Evolutionary conservation across 2,888 invertebrate genomes (phyloP).

Genomic region (Sceliomorpha sp.): DNA sequence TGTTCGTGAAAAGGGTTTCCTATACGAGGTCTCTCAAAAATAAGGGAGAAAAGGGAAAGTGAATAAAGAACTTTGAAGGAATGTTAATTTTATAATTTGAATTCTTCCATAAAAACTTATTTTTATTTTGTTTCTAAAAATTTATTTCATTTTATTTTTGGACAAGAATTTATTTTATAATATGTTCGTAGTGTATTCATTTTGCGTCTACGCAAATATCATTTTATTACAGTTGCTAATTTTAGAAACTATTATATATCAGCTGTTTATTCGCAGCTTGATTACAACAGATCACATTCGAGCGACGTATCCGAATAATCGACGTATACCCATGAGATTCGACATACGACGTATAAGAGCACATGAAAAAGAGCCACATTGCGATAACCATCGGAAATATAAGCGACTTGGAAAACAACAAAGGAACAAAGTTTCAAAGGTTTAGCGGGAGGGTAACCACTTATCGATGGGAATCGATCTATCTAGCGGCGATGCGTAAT

Average conservation of each 20-base stretch:
- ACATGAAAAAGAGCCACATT: neutral
- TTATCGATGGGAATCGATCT: conserved; percentile 29
- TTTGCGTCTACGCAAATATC: too few species aligned
- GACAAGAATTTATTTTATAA: too few species aligned
- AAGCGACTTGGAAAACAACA: conserved; percentile 12
- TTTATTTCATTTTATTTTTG: too few species aligned
- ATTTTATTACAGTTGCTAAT: too few species aligned
- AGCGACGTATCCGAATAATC: neutral
- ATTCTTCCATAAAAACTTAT: too few species aligned
- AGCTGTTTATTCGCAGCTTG: too few species aligned
- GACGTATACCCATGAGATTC: neutral
- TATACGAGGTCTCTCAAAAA: conserved; percentile 34
- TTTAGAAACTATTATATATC: too few species aligned
- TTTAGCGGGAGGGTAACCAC: conserved; percentile 17
- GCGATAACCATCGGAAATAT: conserved; percentile 6
- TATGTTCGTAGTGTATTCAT: too few species aligned
- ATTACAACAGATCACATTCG: too few species aligned
- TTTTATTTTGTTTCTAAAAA: too few species aligned
- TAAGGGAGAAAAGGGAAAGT: conserved; percentile 27
- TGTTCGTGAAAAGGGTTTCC: conserved; percentile 50
- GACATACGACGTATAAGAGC: neutral
- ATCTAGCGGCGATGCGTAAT: conserved; percentile 25
- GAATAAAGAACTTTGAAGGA: neutral
- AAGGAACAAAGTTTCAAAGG: conserved; percentile 30
- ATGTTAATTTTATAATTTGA: too few species aligned